These are phyloP conservation scores for Acanthococcus lagerstroemiae DNA, from an alignment of 2,888 invertebrate genomes.

Conservation along the genomic window DNA sequence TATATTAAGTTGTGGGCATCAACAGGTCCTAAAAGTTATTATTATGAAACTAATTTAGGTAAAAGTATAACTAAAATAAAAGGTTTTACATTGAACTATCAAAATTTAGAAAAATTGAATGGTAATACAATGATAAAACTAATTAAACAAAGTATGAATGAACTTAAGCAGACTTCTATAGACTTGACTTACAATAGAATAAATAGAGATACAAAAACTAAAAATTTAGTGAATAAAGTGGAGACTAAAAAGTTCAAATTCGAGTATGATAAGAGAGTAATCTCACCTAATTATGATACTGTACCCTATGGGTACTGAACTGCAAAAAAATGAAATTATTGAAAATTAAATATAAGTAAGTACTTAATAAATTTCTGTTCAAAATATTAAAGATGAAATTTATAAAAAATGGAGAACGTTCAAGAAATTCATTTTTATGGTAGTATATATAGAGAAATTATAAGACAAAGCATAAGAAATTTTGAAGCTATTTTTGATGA, in stretches of 20 bases:
- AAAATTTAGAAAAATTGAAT: not conserved
- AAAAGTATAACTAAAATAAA: slow-evolving; percentile 12
- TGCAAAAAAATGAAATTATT: too few relatives aligned
- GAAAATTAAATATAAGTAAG: too few relatives aligned
- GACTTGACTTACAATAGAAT: not conserved
- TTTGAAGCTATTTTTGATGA: too few relatives aligned
- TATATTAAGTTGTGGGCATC: slow-evolving; percentile 2
- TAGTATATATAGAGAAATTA: too few relatives aligned
- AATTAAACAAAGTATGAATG: not conserved
- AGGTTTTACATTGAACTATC: slow-evolving; percentile 19
- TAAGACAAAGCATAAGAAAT: too few relatives aligned
- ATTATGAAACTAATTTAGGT: slow-evolving; percentile 3
- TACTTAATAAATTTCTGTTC: too few relatives aligned
- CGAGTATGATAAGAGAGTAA: slow-evolving; percentile 3
- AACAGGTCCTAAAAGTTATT: not conserved
- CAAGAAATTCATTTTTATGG: too few relatives aligned
- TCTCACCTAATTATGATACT: not conserved
- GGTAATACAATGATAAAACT: not conserved
- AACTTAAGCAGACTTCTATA: not conserved
- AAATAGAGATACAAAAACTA: not conserved
- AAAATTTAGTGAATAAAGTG: slow-evolving; percentile 10
- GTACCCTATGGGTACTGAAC: not conserved
- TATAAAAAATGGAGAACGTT: too few relatives aligned
- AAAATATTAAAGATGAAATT: too few relatives aligned
- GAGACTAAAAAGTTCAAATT: not conserved